Evolutionary conservation across 2,113 vertebrate genomes (phyloP), one percentile per base, ranked within the genome.

Genomic region (Piaya cayana): DNA sequence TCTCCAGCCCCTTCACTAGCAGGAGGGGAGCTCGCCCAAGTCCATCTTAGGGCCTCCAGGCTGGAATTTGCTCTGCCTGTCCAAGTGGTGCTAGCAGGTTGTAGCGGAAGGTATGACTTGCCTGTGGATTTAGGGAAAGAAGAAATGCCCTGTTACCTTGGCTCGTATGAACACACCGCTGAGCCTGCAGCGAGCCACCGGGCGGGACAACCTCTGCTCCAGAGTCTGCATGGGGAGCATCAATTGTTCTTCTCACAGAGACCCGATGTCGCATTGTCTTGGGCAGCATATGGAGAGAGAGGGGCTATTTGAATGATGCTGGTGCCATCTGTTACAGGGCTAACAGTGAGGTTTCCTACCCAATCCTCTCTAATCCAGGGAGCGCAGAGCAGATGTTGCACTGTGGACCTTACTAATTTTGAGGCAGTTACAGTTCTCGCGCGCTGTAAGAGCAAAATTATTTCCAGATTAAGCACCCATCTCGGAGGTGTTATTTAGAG

Each of bases 271-370:
- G 22, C 30, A 2, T 47, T 80, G 29, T 34, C 18, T 68, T 9
- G 63, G 30, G 49, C 32, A 50, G 69, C 0, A 0, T 39, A 6
- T 2, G 20, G 26, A 34, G 37, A 53, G 25, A n/a, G 39, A 36
- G 26, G 50, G 26, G 50, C 50, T 64, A 1, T 62, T n/a, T 8
- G 43, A 45, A 45, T 11, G 29, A 8, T 55, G 65, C 47, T 18
- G 60, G 22, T 5, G 1, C 59, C 59, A 69, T 71, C 50, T 52
- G 45, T 72, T 50, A 15, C 25, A 11, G 32, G 69, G 56, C 60
- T 56, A n/a, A 11, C 45, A 43, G 23, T 7, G 49, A n/a, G 75
- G 25, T 22, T 83, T 85, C 53, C 62, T 79, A 2, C 60, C 7
- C 75, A 26, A 50, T 23, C 68, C 52, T 59, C 42, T n/a, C 43